These are phyloP conservation scores for Pteropus rufus DNA, from an alignment of 2,797 vertebrate genomes.

Conservation along the genomic window DNA sequence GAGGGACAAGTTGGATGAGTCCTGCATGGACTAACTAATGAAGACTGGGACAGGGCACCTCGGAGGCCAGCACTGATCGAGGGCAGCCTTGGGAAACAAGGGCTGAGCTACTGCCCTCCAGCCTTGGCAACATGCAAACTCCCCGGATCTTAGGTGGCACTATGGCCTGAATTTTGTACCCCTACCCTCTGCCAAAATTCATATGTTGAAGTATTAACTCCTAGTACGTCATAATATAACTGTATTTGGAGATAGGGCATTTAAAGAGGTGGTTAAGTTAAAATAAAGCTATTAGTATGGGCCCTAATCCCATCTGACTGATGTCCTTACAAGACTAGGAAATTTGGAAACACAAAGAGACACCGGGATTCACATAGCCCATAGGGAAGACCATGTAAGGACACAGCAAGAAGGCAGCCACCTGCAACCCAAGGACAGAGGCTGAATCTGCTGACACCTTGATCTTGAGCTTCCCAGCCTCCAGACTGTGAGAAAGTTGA, in stretches of 20 bases:
- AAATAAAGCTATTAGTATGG: neutral
- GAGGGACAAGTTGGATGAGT: neutral
- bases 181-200: neutral
- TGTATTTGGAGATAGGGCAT: neutral
- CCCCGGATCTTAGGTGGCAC: neutral
- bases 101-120: neutral
- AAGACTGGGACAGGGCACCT: neutral
- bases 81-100: no score
- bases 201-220: neutral
- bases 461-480: neutral
- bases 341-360: neutral
- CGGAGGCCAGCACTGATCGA: neutral
- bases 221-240: neutral
- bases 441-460: neutral
- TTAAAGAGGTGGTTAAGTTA: neutral
- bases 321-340: neutral
- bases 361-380: fast-evolving
- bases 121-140: neutral
- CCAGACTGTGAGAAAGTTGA: neutral
- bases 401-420: neutral
- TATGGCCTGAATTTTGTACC: neutral
- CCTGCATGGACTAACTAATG: neutral
- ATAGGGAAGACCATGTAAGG: neutral
- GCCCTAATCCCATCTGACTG: neutral
- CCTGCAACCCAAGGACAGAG: neutral